These are phyloP conservation scores for Dipodomys stephensi DNA, from an alignment of 2,113 vertebrate species.

Conservation along the genomic window DNA sequence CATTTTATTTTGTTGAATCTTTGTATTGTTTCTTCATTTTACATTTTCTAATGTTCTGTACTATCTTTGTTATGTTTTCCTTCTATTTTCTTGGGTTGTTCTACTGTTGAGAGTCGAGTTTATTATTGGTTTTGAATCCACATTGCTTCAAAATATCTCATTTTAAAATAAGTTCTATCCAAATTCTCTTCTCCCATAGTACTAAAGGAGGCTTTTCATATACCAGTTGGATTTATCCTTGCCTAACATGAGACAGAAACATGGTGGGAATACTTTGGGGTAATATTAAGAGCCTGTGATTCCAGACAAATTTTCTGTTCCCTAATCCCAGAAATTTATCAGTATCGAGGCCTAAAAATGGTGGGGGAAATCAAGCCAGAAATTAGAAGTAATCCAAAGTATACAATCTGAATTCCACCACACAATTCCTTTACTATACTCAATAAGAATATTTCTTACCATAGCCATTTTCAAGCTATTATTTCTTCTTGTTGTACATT, in stretches of 20 bases:
- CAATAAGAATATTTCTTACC: neutral
- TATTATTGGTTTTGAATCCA: constrained; percentile 7
- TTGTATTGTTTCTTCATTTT: constrained; percentile 4
- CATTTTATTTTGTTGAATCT: neutral
- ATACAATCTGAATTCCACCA: constrained; percentile 21
- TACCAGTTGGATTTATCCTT: neutral
- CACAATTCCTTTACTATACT: neutral
- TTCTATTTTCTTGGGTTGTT: constrained; percentile 43
- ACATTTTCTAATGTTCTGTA: constrained; percentile 36
- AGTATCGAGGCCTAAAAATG: neutral
- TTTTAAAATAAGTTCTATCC: neutral
- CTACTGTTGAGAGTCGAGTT: constrained; percentile 23
- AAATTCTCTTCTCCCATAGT: neutral
- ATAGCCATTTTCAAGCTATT: neutral
- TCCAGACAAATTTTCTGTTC: neutral
- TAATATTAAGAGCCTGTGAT: neutral
- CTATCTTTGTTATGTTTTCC: neutral
- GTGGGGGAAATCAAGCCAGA: constrained; percentile 23
- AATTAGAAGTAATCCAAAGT: constrained; percentile 36
- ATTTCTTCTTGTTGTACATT: constrained; percentile 2
- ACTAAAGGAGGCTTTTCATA: neutral
- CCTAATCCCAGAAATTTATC: constrained; percentile 10
- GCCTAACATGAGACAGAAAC: neutral
- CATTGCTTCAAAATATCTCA: neutral
- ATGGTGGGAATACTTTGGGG: neutral